phyloP scores from a whole-genome alignment of 2,113 vertebrate species.

The Cariama cristata region DNA sequence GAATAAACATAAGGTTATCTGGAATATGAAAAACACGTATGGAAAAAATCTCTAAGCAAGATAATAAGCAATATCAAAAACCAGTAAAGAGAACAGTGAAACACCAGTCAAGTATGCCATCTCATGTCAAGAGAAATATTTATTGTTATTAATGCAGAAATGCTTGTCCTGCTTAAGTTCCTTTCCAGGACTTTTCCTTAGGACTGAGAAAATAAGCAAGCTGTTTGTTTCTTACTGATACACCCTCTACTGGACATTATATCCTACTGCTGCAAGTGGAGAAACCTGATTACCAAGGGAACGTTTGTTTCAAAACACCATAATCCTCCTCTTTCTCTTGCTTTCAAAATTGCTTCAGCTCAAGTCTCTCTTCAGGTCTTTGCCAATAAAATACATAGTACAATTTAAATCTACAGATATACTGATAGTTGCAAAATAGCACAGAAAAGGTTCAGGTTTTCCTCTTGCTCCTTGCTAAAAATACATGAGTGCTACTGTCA shows the following conservation, averaged over 20 bases:
- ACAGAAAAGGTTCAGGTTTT: background rate
- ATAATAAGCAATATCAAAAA: background rate
- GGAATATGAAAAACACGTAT: background rate
- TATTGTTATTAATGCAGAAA: slow-evolving; percentile 29
- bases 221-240: background rate
- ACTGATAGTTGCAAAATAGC: background rate
- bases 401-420: background rate
- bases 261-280: background rate
- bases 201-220: background rate
- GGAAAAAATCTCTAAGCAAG: background rate
- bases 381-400: background rate
- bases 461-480: background rate
- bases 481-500: background rate
- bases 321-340: background rate
- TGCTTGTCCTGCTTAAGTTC: background rate
- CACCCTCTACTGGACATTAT: background rate
- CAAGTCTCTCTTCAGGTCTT: background rate
- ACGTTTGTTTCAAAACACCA: background rate
- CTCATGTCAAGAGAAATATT: background rate
- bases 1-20: background rate
- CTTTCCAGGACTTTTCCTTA: background rate
- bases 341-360: background rate
- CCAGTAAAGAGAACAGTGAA: background rate
- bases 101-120: background rate
- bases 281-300: background rate